Evolutionary conservation across 2,113 vertebrate species (phyloP), one percentile per base, ranked within the genome.

Genomic region (Actenoides hombroni): DNA sequence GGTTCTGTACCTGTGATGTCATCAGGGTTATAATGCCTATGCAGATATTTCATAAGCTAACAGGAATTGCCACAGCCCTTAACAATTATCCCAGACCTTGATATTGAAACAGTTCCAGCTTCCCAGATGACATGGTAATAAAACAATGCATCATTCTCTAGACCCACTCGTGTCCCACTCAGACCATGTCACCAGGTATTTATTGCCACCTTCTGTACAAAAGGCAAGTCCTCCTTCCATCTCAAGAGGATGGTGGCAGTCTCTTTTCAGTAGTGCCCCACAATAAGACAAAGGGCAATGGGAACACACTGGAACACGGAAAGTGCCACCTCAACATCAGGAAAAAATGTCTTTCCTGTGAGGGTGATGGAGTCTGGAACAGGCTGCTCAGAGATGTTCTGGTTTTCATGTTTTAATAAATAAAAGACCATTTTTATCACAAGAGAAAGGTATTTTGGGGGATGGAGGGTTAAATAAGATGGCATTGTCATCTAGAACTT

Each of bases 401-500:
- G 2, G 5, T 29, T 57, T 79, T 33, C 59, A 82, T 54, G 15
- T 70, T 60, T 59, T 56, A 18, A 53, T 17, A 35, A 81, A 67
- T 23, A 1, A 10, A 40, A 74, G 10, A 20, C 1, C 1, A n/a
- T 24, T 39, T 16, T 31, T 25, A 13, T n/a, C 46, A 7, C 13
- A 9, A 31, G 15, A 60, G 28, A n/a, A 46, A 57, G 21, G 24
- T 35, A 5, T 69, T 90, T 76, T 26, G 26, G 57, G 29, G 24
- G 5, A 6, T 28, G 28, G 25, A 69, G 81, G 31, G 74, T 88
- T 94, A 81, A 83, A 67, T 29, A 17, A 80, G 44, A 53, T 44
- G 28, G 15, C 28, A 40, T 59, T 71, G 15, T 70, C 28, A 28
- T 26, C 53, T 53, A 40, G 53, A 81, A 35, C 49, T 49, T 82